These are phyloP conservation scores for Galleria mellonella DNA, from an alignment of 1,140 invertebrate genomes.

Conservation along the genomic window DNA sequence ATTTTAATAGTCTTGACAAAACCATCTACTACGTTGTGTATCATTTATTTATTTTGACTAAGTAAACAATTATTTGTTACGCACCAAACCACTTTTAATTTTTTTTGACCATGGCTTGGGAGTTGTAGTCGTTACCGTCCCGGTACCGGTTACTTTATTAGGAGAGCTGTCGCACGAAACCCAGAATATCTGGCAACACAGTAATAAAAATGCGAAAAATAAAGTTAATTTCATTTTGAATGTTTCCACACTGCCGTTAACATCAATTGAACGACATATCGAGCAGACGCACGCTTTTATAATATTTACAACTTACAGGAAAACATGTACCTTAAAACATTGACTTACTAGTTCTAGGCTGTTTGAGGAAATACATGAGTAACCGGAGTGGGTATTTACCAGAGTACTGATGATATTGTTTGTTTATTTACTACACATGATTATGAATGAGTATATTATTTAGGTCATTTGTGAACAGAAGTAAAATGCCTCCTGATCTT, in stretches of 20 bases:
- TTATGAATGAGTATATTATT: too few relatives aligned
- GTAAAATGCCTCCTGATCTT: too few relatives aligned
- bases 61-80: conserved; percentile 10
- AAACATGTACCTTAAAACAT: not conserved
- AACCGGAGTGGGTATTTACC: not conserved
- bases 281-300: conserved; percentile 8
- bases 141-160: not conserved
- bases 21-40: too few relatives aligned
- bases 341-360: not conserved
- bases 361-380: conserved; percentile 1
- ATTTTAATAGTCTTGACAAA: too few relatives aligned
- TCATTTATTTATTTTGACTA: too few relatives aligned
- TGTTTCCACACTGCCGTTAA: conserved; percentile 1
- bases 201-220: conserved; percentile 16
- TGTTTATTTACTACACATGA: too few relatives aligned
- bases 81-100: conserved; percentile 35
- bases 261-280: conserved; percentile 8
- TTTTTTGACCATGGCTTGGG: conserved; percentile 22
- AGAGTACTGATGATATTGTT: not conserved
- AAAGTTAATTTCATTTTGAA: conserved; percentile 23
- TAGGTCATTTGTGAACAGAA: too few relatives aligned
- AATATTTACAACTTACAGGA: conserved; percentile 7
- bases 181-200: conserved; percentile 16
- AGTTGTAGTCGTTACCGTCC: conserved; percentile 24
- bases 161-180: conserved; percentile 12